phyloP scores from a whole-genome alignment of 1,140 invertebrate genomes.

The Schlechtendalia chinensis region DNA sequence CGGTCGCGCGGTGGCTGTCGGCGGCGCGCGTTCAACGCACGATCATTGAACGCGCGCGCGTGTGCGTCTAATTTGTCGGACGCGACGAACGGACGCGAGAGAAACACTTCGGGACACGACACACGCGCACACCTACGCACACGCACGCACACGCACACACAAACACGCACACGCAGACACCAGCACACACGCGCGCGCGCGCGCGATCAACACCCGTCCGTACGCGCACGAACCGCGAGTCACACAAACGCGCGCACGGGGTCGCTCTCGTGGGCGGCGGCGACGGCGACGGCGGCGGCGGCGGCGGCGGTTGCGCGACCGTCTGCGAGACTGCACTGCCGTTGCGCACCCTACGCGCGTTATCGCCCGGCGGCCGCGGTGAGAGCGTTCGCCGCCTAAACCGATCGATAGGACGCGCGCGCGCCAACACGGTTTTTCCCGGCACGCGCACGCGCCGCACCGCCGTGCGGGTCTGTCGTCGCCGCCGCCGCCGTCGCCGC shows the following conservation, averaged over 20 bases:
- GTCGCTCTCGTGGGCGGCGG: too few relatives aligned
- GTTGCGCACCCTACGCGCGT: not conserved
- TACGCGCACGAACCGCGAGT: not conserved
- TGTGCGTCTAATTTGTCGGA: too few relatives aligned
- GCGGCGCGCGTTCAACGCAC: not conserved
- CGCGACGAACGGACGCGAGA: too few relatives aligned
- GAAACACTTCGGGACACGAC: too few relatives aligned
- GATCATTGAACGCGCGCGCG: too few relatives aligned
- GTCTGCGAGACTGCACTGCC: conserved; percentile 18
- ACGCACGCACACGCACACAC: too few relatives aligned
- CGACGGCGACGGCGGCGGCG: not conserved
- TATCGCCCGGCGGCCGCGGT: conserved; percentile 29
- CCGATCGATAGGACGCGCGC: conserved; percentile 37
- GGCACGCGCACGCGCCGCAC: not conserved
- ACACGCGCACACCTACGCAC: not conserved
- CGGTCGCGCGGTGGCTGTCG: not conserved
- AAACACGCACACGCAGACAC: not conserved
- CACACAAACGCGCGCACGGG: too few relatives aligned
- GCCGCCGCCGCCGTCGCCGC: not conserved
- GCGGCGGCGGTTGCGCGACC: conserved; percentile 1
- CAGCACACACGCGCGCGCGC: not conserved
- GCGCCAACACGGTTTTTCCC: not conserved
- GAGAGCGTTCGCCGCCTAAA: not conserved
- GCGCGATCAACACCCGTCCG: not conserved
- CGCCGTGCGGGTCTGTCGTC: not conserved